phyloP scores from a whole-genome alignment of 2,888 invertebrate species.

The Tribolium freemani region DNA sequence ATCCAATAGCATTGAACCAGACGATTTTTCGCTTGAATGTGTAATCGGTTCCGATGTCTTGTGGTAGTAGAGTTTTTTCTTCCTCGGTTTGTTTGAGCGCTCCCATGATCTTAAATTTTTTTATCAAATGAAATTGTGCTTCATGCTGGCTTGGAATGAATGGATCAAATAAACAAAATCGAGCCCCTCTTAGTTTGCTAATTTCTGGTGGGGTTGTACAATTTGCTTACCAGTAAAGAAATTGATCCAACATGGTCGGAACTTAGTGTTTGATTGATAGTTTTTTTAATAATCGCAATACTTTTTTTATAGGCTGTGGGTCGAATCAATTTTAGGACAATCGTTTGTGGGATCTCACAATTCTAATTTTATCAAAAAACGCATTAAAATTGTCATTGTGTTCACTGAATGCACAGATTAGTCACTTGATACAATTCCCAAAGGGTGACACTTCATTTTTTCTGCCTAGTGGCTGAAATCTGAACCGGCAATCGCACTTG shows the following conservation, averaged over 20 bases:
- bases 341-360: background rate
- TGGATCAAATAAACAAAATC: constrained; percentile 18
- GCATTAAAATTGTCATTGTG: background rate
- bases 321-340: constrained; percentile 1
- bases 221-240: constrained; percentile 6
- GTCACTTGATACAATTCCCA: background rate
- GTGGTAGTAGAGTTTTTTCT: constrained; percentile 53
- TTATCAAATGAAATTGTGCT: constrained; percentile 7
- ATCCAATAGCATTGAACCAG: constrained; percentile 76
- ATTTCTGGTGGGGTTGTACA: constrained; percentile 10
- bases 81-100: constrained; percentile 12
- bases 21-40: constrained; percentile 71
- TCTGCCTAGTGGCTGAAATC: background rate
- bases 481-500: background rate
- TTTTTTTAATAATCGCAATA: background rate
- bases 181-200: constrained; percentile 13
- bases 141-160: constrained; percentile 20
- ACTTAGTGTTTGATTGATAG: background rate
- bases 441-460: background rate
- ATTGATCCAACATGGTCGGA: background rate
- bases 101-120: constrained; percentile 24
- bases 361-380: background rate
- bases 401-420: background rate
- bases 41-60: constrained; percentile 70
- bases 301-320: constrained; percentile 15